phyloP scores from a whole-genome alignment of 1,140 invertebrate genomes.

The Limonius californicus region DNA sequence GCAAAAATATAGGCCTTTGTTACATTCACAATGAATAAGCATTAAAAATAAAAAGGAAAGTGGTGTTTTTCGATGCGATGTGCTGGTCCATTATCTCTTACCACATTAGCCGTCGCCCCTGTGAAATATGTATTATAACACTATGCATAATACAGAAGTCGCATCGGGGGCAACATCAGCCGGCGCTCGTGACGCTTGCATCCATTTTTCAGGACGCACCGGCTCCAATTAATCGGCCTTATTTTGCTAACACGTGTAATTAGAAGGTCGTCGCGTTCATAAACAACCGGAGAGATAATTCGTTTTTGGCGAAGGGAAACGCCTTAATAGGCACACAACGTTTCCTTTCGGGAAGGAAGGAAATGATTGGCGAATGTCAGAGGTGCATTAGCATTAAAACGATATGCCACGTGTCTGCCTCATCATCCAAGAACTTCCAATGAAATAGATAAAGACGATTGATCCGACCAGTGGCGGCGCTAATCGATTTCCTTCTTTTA shows the following conservation, averaged over 20 bases:
- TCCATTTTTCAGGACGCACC: too few species aligned
- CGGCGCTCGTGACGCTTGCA: neutral
- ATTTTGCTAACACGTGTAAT: too few species aligned
- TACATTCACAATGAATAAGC: constrained; percentile 19
- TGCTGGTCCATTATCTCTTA: constrained; percentile 38
- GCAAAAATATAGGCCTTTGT: too few species aligned
- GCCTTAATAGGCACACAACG: neutral
- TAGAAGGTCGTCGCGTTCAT: too few species aligned
- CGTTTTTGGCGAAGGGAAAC: too few species aligned
- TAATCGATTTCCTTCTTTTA: too few species aligned
- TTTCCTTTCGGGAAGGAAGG: constrained; percentile 22
- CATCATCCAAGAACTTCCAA: neutral
- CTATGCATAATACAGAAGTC: constrained; percentile 35
- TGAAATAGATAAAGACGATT: constrained; percentile 8
- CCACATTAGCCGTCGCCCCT: constrained; percentile 35
- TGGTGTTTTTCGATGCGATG: constrained; percentile 30
- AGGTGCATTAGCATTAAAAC: constrained; percentile 29
- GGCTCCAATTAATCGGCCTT: too few species aligned
- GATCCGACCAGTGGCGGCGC: constrained; percentile 16
- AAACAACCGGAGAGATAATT: too few species aligned
- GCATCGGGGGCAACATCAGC: neutral
- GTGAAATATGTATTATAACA: constrained; percentile 43
- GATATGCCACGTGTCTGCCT: constrained; percentile 26
- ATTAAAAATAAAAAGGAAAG: constrained; percentile 33
- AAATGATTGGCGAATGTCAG: constrained; percentile 36